A percentile compares a stretch with the other conserved stretches of the same genome.
Conservation (phyloP, 2,797 vertebrate genomes). For the Harpagifer antarcticus region DNA sequence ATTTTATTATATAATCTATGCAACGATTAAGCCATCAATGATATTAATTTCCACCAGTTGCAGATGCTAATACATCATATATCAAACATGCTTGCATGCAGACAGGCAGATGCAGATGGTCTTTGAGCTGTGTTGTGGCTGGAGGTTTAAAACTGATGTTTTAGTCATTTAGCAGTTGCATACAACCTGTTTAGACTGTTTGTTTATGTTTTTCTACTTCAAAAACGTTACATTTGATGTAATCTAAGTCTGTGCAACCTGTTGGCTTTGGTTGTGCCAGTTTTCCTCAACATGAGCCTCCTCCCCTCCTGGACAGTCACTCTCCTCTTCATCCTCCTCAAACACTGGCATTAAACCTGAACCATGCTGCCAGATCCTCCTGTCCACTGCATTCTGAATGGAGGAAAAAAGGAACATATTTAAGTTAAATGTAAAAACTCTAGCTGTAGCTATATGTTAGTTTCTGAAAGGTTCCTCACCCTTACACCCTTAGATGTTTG, state of each 20-base stretch:
- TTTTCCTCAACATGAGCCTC: slow-evolving; percentile 44
- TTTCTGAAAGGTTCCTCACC: slow-evolving; percentile 58
- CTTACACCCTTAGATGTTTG: slow-evolving; percentile 57
- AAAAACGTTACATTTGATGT: not conserved
- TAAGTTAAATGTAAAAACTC: too few species aligned
- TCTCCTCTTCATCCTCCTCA: slow-evolving; percentile 64
- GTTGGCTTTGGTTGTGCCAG: slow-evolving; percentile 45
- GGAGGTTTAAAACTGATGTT: slow-evolving; percentile 8
- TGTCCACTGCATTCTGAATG: slow-evolving; percentile 66
- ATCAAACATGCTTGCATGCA: slow-evolving; percentile 17
- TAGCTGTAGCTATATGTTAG: not conserved
- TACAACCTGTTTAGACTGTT: not conserved
- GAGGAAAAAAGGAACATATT: not conserved
- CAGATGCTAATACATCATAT: slow-evolving; percentile 25
- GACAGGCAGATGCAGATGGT: not conserved
- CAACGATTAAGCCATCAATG: slow-evolving; percentile 41
- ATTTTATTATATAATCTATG: slow-evolving; percentile 41
- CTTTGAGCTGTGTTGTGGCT: not conserved
- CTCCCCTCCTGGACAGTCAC: slow-evolving; percentile 27
- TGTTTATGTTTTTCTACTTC: not conserved
- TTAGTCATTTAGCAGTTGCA: slow-evolving; percentile 18
- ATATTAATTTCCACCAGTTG: slow-evolving; percentile 42
- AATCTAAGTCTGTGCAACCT: slow-evolving; percentile 46
- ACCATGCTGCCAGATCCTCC: slow-evolving; percentile 65
- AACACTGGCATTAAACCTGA: slow-evolving; percentile 62